Base-by-base conservation (phyloP, 2,113 vertebrate species). In the Mola mola region DNA sequence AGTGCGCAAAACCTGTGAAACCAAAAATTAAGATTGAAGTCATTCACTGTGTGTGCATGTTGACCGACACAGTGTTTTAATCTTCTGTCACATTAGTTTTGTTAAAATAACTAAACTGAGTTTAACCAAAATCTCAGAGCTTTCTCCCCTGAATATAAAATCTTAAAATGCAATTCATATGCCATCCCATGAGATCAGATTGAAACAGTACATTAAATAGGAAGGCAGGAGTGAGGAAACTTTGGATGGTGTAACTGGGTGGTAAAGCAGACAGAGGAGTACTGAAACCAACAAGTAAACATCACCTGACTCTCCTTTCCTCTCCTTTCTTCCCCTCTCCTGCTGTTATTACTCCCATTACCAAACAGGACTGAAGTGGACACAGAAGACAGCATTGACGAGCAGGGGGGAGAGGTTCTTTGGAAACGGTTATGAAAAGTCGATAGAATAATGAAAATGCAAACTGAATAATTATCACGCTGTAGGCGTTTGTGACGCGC, bases 171-270 rank as follows among this genome's bases (percentile, higher is more conserved):
- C n/a, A n/a, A n/a, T n/a, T n/a, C n/a, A n/a, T n/a, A n/a, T n/a
- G n/a, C n/a, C n/a, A n/a, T n/a, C n/a, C n/a, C n/a, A n/a, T n/a
- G n/a, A n/a, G n/a, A n/a, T n/a, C n/a, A n/a, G n/a, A n/a, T n/a
- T n/a, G n/a, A n/a, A n/a, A n/a, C n/a, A n/a, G 25, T 1, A 33
- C 0, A 8, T 43, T 16, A 42, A 37, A 36, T 4, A 46, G 38
- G 38, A 36, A 48, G 13, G 47, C 1, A 19, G 36, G 17, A 24
- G 22, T 0, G 8, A 28, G 62, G 48, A 61, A 85, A 63, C 48
- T 64, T 68, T 51, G 36, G 75, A 64, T 82, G 79, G 74, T 81
- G 79, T 78, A 76, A 80, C 65, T 24, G 58, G 59, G 53, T 52
- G 60, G 62, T 46, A 59, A 58, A 57, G 37, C 44, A 51, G 52